Evolutionary conservation across 2,797 vertebrate genomes (phyloP), one percentile per base, ranked within the genome.

Genomic region (Diplodus puntazzo): DNA sequence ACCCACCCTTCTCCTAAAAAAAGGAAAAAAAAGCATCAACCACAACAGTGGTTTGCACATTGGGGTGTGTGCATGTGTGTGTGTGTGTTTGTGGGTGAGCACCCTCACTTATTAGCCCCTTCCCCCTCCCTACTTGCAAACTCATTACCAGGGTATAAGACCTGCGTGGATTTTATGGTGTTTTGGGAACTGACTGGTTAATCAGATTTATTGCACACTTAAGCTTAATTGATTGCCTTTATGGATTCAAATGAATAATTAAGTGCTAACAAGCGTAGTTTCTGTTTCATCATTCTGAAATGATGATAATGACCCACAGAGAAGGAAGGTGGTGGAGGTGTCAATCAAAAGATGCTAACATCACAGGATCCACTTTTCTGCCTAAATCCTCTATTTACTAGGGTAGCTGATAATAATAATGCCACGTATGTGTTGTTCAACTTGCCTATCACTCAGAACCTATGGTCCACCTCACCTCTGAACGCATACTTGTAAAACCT

Each of bases 191-290:
- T 88, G 92, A 94, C 92, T 92, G 90, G 90, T 93, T 95, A 95
- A 95, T 95, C 92, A 94, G 93, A 94, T 95, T 94, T 95, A 95
- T 93, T 93, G 91, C 92, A 92, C 91, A 95, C 93, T 95, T 95
- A 95, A 92, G 89, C 89, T 91, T 95, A 95, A 95, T 94, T 94
- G 92, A 95, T 95, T 94, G 94, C 85, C 88, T 95, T 94, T 92
- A 94, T 92, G 91, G 92, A 92, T 94, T 91, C 81, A 95, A 94
- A 95, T 94, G 90, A 95, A 95, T 95, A 95, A 95, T 95, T 94
- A 95, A 92, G 88, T 79, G 82, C 83, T 93, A 93, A 93, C 93
- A 94, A 92, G 90, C 82, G 84, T 81, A 86, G 89, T 90, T 89
- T 93, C 87, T 88, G 89, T 94, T 93, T 92, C 87, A 92, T 90